Conservation (phyloP, 2,113 vertebrate species). For the Gambusia holbrooki region DNA sequence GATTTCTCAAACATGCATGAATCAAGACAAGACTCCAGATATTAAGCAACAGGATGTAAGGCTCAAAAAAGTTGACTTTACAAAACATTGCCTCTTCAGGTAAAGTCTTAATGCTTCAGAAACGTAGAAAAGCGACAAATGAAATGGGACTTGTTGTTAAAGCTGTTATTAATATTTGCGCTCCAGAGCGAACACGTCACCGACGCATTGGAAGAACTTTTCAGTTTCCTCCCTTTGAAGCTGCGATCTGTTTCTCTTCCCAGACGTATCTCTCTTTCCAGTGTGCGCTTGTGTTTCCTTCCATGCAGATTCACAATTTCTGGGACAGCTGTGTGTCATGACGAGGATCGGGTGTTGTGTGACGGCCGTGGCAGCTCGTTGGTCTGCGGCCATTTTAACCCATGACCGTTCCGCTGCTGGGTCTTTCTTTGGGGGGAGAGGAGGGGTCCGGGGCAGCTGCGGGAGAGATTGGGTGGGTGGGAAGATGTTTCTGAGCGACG, state of each 20-base stretch:
- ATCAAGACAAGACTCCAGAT: too few relatives aligned
- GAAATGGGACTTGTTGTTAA: not conserved
- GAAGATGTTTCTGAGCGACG: conserved; percentile 11
- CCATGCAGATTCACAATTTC: conserved; percentile 23
- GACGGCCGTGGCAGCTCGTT: conserved; percentile 46
- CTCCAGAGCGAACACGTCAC: conserved; percentile 30
- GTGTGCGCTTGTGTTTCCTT: conserved; percentile 2
- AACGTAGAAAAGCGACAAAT: not conserved
- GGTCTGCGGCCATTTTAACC: conserved; percentile 40
- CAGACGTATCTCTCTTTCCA: not conserved
- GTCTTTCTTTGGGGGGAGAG: not conserved
- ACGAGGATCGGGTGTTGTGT: conserved; percentile 55
- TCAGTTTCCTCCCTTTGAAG: conserved; percentile 12
- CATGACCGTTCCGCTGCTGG: conserved; percentile 54
- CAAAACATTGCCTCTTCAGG: too few relatives aligned
- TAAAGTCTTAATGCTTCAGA: conserved; percentile 18
- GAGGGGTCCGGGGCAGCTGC: conserved; percentile 39
- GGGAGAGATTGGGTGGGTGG: conserved; percentile 28
- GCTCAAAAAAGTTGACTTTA: too few relatives aligned
- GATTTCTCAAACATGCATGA: too few relatives aligned
- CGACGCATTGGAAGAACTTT: conserved; percentile 39
- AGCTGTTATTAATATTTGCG: conserved; percentile 20
- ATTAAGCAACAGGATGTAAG: too few relatives aligned
- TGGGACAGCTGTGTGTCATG: conserved; percentile 55
- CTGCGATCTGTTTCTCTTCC: conserved; percentile 28